These are phyloP conservation scores for Hycleus phaleratus DNA, from an alignment of 1,140 invertebrate species.

Conservation along the genomic window DNA sequence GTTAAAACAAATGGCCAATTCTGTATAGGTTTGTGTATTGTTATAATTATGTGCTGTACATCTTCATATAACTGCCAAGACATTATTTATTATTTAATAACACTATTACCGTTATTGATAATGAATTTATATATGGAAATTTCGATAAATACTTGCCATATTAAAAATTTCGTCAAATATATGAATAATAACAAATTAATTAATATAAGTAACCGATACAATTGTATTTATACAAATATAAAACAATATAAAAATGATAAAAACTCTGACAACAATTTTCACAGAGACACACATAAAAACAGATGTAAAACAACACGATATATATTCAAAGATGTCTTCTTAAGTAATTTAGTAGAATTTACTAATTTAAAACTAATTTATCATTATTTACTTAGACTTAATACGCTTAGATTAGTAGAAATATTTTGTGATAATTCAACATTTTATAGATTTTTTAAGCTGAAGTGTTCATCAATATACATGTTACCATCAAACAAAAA, in stretches of 20 bases:
- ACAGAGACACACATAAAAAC: conserved; percentile 19
- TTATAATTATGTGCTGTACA: conserved; percentile 31
- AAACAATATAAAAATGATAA: conserved; percentile 17
- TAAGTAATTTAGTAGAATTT: conserved; percentile 10
- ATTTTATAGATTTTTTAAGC: conserved; percentile 15
- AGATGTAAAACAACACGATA: conserved; percentile 11
- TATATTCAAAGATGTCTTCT: conserved; percentile 12
- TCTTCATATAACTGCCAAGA: conserved; percentile 26
- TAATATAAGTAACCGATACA: conserved; percentile 5
- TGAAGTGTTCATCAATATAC: conserved; percentile 12
- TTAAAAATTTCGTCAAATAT: conserved; percentile 3
- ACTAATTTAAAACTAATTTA: conserved; percentile 8
- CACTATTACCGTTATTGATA: conserved; percentile 21
- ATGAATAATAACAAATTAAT: not conserved
- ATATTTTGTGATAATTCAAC: conserved; percentile 14
- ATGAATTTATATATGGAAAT: conserved; percentile 11
- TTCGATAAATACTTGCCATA: conserved; percentile 11
- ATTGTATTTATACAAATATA: conserved; percentile 7
- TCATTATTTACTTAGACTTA: conserved; percentile 14
- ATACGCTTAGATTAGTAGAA: conserved; percentile 15
- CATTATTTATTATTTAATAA: conserved; percentile 28
- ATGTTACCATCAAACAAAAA: conserved; percentile 7
- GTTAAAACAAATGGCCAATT: conserved; percentile 33
- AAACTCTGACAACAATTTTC: conserved; percentile 40
- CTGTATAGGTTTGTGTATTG: conserved; percentile 41